phyloP scores from a whole-genome alignment of 1,140 invertebrate genomes.

The Formica exsecta region DNA sequence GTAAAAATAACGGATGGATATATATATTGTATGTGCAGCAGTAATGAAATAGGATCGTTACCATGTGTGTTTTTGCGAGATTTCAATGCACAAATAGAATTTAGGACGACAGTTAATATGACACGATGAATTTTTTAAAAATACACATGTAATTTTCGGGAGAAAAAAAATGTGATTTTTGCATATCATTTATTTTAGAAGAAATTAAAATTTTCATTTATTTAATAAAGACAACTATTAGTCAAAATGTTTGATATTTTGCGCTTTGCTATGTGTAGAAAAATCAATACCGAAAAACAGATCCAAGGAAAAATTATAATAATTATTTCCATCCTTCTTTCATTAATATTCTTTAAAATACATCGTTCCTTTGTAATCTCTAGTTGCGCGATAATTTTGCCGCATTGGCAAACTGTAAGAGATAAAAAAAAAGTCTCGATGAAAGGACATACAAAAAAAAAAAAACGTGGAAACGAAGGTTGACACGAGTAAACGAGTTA shows the following conservation, averaged over 20 bases:
- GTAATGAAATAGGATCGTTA: constrained; percentile 4
- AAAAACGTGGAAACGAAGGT: constrained; percentile 50
- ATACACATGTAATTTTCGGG: not conserved
- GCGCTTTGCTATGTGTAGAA: not conserved
- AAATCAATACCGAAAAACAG: not conserved
- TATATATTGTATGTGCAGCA: constrained; percentile 23
- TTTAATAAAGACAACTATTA: not conserved
- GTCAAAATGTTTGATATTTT: not conserved
- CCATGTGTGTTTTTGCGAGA: not conserved
- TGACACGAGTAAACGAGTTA: constrained; percentile 62
- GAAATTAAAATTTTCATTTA: not conserved
- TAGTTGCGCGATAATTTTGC: not conserved
- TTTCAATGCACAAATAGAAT: not conserved
- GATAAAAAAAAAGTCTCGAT: constrained; percentile 12
- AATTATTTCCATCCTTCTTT: not conserved
- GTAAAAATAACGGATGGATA: constrained; percentile 49
- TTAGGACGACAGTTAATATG: not conserved
- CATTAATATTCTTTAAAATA: not conserved
- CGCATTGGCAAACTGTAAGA: constrained; percentile 18
- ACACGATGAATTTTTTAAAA: not conserved
- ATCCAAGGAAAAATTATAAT: not conserved
- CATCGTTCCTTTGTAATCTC: not conserved
- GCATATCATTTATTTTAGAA: not conserved
- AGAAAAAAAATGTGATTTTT: not conserved
- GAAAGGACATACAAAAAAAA: constrained; percentile 24